A percentile compares a stretch with the other conserved stretches of the same genome.
phyloP scores from a whole-genome alignment of 2,113 vertebrate species.

The Hyla sarda region DNA sequence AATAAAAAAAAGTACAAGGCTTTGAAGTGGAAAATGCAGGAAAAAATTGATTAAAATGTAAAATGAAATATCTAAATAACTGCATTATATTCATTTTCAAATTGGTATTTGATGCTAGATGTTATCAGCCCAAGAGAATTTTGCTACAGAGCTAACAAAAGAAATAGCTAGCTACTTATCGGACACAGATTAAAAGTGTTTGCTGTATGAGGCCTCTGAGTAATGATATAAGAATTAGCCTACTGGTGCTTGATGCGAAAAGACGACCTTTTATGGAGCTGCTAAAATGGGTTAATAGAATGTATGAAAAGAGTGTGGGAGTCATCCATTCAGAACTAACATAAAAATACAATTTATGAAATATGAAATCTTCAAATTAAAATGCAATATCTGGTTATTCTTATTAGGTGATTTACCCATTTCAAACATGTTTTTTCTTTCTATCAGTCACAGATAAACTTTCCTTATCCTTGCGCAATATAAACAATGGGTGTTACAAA shows the following conservation, averaged over 20 bases:
- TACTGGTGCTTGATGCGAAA: not conserved
- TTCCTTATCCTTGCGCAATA: not conserved
- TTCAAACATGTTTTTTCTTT: not conserved
- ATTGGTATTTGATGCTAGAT: not conserved
- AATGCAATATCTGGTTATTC: not conserved
- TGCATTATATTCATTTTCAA: not conserved
- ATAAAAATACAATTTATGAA: not conserved
- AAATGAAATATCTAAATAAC: conserved; percentile 15
- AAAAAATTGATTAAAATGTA: not conserved
- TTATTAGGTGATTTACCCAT: not conserved
- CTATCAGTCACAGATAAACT: not conserved
- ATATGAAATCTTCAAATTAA: not conserved
- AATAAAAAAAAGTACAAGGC: not conserved
- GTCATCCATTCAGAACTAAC: not conserved
- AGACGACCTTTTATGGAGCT: not conserved
- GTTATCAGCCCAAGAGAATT: not conserved
- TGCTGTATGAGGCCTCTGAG: not conserved
- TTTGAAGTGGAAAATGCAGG: not conserved
- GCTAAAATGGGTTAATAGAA: not conserved
- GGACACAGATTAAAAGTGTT: not conserved
- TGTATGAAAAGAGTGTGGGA: not conserved
- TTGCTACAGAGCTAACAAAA: not conserved
- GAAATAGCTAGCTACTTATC: not conserved
- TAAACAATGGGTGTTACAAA: no score
- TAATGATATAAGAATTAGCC: not conserved